Percentiles rank a stretch among this genome's conserved stretches.
phyloP scores from a whole-genome alignment of 2,113 vertebrate species.

The Chamaetylas fuelleborni region DNA sequence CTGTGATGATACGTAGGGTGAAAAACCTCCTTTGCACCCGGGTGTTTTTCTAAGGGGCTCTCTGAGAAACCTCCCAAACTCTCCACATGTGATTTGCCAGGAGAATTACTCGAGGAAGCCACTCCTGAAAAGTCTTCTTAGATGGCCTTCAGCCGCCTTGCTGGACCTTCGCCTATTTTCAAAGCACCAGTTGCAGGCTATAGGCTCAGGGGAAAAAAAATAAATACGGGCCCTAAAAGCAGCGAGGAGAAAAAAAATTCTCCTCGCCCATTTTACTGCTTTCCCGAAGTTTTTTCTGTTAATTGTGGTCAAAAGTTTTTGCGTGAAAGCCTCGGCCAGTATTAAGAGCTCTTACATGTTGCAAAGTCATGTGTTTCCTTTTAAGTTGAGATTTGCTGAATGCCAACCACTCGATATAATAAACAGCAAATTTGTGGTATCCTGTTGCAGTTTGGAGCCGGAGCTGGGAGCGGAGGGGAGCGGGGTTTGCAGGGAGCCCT shows the following conservation, averaged over 20 bases:
- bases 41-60: neutral
- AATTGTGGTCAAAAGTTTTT: slow-evolving; percentile 64
- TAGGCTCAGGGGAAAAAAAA: neutral
- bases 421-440: slow-evolving; percentile 59
- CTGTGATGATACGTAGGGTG: neutral
- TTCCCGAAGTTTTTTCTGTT: slow-evolving; percentile 17
- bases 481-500: neutral
- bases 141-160: slow-evolving; percentile 28
- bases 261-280: neutral
- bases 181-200: slow-evolving; percentile 13
- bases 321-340: slow-evolving; percentile 9
- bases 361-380: slow-evolving; percentile 65
- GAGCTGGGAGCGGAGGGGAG: neutral
- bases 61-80: neutral
- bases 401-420: slow-evolving; percentile 53
- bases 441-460: slow-evolving; percentile 29
- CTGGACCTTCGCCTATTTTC: slow-evolving; percentile 38
- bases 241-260: neutral
- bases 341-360: slow-evolving; percentile 27
- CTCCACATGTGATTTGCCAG: neutral
- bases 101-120: slow-evolving; percentile 38
- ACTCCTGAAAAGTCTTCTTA: slow-evolving; percentile 49
- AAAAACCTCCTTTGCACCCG: neutral
- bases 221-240: neutral
- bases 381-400: slow-evolving; percentile 54